These are phyloP conservation scores for Microtus richardsoni DNA, from an alignment of 2,113 vertebrate genomes.

Conservation along the genomic window DNA sequence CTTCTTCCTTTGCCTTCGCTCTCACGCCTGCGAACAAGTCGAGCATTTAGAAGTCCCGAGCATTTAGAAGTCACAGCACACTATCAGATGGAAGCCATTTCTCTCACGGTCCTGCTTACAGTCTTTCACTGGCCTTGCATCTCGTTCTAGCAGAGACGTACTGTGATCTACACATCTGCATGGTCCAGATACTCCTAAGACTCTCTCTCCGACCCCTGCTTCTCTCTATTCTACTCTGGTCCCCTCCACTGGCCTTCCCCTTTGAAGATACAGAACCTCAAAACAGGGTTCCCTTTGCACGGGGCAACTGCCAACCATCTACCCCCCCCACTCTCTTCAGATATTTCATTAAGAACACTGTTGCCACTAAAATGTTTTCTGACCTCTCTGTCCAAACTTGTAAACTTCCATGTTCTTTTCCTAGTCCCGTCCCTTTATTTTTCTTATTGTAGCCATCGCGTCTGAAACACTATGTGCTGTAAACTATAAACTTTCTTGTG, in stretches of 20 bases:
- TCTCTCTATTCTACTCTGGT: not conserved
- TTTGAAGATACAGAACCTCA: not conserved
- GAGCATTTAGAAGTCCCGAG: not conserved
- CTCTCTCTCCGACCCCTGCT: not conserved
- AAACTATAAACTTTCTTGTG: constrained; percentile 34
- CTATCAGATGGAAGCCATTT: not conserved
- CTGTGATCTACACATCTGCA: not conserved
- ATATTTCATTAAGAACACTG: not conserved
- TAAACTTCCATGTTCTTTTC: not conserved
- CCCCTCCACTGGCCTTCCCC: not conserved
- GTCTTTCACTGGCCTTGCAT: not conserved
- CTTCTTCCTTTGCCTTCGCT: not conserved
- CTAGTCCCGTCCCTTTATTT: not conserved
- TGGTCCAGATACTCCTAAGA: not conserved
- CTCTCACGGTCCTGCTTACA: not conserved
- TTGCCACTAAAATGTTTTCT: not conserved
- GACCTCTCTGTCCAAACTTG: not conserved
- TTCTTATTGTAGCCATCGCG: not conserved
- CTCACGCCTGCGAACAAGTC: not conserved
- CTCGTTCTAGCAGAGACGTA: not conserved
- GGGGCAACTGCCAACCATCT: not conserved
- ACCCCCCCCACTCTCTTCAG: not conserved
- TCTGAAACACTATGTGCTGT: not conserved
- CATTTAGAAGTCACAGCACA: not conserved
- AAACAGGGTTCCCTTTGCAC: not conserved